These are phyloP conservation scores for Eira barbara DNA, from an alignment of 2,113 vertebrate species.

Conservation along the genomic window DNA sequence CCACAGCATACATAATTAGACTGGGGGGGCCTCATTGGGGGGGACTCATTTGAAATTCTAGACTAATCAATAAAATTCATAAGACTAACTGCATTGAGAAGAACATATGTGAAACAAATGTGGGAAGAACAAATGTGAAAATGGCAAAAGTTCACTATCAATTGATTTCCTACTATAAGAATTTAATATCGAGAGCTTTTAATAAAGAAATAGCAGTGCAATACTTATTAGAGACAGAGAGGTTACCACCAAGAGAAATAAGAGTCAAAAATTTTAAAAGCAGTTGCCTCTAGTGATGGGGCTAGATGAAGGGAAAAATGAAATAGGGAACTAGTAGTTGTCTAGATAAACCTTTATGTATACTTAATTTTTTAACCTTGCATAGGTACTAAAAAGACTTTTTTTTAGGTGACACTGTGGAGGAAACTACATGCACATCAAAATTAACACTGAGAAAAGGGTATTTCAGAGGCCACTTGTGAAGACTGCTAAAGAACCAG, in stretches of 20 bases:
- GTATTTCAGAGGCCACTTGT: neutral
- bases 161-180: neutral
- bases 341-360: neutral
- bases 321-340: neutral
- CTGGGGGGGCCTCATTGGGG: no score
- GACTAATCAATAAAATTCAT: neutral
- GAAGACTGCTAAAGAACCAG: neutral
- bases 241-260: neutral
- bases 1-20: neutral
- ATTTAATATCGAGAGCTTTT: slow-evolving; percentile 6
- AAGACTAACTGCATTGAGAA: neutral
- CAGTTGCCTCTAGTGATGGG: neutral
- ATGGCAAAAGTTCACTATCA: neutral
- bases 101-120: neutral
- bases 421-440: neutral
- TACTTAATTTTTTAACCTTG: neutral
- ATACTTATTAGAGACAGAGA: neutral
- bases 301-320: neutral
- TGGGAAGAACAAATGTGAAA: neutral
- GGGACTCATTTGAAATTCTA: neutral
- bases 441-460: neutral
- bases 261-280: neutral
- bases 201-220: neutral
- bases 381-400: neutral
- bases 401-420: neutral